phyloP scores from a whole-genome alignment of 2,888 invertebrate genomes.

The Sisyra terminalis region DNA sequence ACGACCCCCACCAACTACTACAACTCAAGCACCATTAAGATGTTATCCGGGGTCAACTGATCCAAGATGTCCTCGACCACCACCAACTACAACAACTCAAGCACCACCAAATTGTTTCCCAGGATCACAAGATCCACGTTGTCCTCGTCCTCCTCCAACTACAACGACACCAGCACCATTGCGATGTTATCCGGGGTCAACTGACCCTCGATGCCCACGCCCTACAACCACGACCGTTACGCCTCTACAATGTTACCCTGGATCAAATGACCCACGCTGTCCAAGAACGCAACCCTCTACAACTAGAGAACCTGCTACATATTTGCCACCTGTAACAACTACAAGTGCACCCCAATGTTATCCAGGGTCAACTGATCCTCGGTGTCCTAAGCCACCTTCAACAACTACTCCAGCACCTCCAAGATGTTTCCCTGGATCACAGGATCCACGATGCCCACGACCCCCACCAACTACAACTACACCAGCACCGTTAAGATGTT shows the following conservation, averaged over 20 bases:
- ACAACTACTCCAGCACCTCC: constrained; percentile 11
- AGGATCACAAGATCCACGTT: constrained; percentile 16
- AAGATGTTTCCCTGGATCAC: constrained; percentile 20
- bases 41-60: constrained; percentile 23
- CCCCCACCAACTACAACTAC: constrained; percentile 18
- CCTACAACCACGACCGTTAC: constrained; percentile 11
- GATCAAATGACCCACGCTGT: constrained; percentile 17
- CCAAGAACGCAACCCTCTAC: constrained; percentile 16
- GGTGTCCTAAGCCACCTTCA: constrained; percentile 19
- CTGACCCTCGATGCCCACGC: constrained; percentile 18
- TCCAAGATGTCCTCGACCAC: constrained; percentile 14
- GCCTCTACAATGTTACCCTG: constrained; percentile 16
- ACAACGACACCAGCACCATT: constrained; percentile 17
- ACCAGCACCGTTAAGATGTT: constrained; percentile 11
- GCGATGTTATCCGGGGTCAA: constrained; percentile 17
- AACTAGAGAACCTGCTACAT: too few species aligned
- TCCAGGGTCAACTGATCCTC: constrained; percentile 22
- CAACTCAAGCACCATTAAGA: constrained; percentile 15
- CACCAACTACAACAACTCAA: constrained; percentile 16
- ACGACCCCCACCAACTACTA: constrained; percentile 16
- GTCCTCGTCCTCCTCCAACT: constrained; percentile 14
- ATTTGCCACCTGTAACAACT: constrained; percentile 25
- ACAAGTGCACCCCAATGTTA: constrained; percentile 23
- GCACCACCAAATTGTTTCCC: constrained; percentile 20
- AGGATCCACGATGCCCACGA: too few species aligned